Conservation (phyloP, 1,140 invertebrate species). For the Hylyphantes graminicola region DNA sequence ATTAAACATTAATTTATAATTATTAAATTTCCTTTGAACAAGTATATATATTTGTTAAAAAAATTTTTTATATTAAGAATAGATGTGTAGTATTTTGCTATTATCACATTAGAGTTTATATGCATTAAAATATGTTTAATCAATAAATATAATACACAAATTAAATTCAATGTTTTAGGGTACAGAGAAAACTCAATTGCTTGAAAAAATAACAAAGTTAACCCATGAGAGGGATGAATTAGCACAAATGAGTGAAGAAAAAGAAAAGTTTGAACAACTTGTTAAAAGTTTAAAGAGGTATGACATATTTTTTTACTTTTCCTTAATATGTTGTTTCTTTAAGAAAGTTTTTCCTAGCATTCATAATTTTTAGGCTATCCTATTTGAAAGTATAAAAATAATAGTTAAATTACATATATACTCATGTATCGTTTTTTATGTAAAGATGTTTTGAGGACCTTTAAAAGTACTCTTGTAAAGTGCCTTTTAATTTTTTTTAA, state of each 20-base stretch:
- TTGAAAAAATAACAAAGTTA: slow-evolving; percentile 38
- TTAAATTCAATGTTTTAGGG: not conserved
- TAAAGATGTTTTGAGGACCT: not conserved
- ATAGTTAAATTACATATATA: not conserved
- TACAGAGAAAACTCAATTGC: slow-evolving; percentile 27
- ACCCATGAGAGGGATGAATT: slow-evolving; percentile 33
- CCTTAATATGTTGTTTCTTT: not conserved
- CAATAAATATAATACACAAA: not conserved
- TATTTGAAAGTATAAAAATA: not conserved
- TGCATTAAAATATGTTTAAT: too few species aligned
- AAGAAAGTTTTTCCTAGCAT: too few species aligned
- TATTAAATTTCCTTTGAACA: too few species aligned
- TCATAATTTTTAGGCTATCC: too few species aligned
- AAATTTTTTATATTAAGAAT: too few species aligned
- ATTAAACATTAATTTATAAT: too few species aligned
- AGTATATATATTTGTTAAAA: too few species aligned
- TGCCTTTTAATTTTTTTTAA: too few species aligned
- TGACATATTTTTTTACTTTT: not conserved
- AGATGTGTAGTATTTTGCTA: too few species aligned
- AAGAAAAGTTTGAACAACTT: slow-evolving; percentile 27
- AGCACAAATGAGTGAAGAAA: slow-evolving; percentile 19
- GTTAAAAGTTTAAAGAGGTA: slow-evolving; percentile 47
- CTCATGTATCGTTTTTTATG: not conserved
- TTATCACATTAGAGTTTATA: too few species aligned
- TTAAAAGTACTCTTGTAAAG: too few species aligned